Evolutionary conservation across 2,797 vertebrate species (phyloP), one percentile per base, ranked within the genome.

Genomic region (Scomberomorus guttatus): DNA sequence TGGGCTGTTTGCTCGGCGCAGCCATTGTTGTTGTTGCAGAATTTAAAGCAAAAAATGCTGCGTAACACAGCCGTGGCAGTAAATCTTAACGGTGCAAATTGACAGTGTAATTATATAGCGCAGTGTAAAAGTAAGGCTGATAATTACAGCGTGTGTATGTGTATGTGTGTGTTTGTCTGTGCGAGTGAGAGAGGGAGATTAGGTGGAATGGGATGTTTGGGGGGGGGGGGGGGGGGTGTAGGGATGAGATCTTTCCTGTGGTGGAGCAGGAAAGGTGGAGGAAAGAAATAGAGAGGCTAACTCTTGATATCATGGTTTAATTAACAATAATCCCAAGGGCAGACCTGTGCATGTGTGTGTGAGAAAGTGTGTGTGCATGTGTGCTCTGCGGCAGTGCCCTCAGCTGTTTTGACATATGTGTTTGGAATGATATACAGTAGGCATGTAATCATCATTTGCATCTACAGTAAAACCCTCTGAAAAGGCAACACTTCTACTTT

Each of bases 31-130:
- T 80, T 85, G 57, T 54, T 54, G 67, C 56, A 72, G 73, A 76
- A 72, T 70, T 65, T 63, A 61, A 77, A 80, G 72, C 5, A 29
- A 65, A 37, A 60, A 79, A 76, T 27, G 58, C 70, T 63, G 57
- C 7, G 44, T 52, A 64, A 75, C 67, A 56, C 59, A 65, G 62
- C 52, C 6, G 15, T 8, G 4, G 79, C 76, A 48, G 79, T 87
- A 87, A 86, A 87, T 85, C 81, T 83, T 76, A 65, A 73, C 2
- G 14, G 48, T 58, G 66, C 72, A 87, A 88, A 87, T 79, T 88
- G 86, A 90, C 82, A 84, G 81, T n/a, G 64, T 89, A 89, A 91
- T 91, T 89, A 90, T 86, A 69, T 25, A 64, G 82, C 11, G 61
- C 11, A 8, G 76, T 66, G 68, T 84, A 87, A 91, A 86, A 85